Conservation (phyloP, 2,797 vertebrate genomes). For the Rhinatrema bivittatum region DNA sequence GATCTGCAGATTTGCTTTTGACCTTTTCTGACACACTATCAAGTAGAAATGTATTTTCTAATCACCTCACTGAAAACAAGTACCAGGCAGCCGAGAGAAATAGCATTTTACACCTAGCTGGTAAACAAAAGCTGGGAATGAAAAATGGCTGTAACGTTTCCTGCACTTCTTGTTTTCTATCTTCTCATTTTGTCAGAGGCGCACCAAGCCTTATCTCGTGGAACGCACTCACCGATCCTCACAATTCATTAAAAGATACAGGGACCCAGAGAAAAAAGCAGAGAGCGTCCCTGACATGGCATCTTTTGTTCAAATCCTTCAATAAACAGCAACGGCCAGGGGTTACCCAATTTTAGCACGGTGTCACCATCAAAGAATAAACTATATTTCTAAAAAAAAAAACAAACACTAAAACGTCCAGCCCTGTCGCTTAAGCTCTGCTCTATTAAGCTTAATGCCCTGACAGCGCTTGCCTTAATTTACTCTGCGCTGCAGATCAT, state of each 20-base stretch:
- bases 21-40: conserved; percentile 26
- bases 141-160: conserved; percentile 39
- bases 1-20: conserved; percentile 26
- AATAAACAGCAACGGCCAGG: conserved; percentile 54
- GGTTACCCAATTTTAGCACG: conserved; percentile 45
- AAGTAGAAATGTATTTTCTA: conserved; percentile 23
- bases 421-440: conserved; percentile 25
- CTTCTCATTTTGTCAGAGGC: conserved; percentile 38
- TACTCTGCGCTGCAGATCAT: conserved; percentile 40
- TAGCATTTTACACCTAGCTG: conserved; percentile 18
- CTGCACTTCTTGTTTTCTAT: conserved; percentile 25
- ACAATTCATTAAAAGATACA: conserved; percentile 52
- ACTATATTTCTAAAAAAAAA: conserved; percentile 35
- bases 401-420: too few species aligned
- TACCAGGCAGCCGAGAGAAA: conserved; percentile 17
- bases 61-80: conserved; percentile 10
- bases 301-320: conserved; percentile 42
- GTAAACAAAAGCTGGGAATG: conserved; percentile 30
- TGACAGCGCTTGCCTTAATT: conserved; percentile 40
- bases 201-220: conserved; percentile 32
- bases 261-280: conserved; percentile 57
- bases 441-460: conserved; percentile 40
- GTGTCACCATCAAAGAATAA: conserved; percentile 40
- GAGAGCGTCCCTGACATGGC: conserved; percentile 29
- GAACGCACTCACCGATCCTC: conserved; percentile 37